Evolutionary conservation across 1,140 invertebrate species (phyloP).

Genomic region (Reticulitermes speratus): DNA sequence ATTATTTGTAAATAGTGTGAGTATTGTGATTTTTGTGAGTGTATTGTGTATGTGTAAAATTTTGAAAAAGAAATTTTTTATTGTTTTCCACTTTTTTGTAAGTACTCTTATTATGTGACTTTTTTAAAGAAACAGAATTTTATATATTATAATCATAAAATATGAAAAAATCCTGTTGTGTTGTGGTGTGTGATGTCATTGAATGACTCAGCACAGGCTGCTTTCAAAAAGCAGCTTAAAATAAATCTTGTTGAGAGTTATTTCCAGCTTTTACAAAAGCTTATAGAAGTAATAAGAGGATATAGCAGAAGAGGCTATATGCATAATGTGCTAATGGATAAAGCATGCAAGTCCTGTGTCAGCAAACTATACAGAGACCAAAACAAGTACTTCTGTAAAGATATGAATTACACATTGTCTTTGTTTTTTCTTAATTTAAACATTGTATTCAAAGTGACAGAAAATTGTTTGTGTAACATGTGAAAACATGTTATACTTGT

Average conservation of each 20-base stretch:
- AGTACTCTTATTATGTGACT: constrained; percentile 19
- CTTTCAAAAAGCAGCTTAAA: constrained; percentile 10
- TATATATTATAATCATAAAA: constrained; percentile 19
- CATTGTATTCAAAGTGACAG: too few relatives aligned
- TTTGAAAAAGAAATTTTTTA: neutral
- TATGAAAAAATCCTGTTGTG: neutral
- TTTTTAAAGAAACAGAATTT: constrained; percentile 1
- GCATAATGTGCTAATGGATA: neutral
- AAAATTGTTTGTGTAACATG: too few relatives aligned
- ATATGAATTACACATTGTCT: too few relatives aligned
- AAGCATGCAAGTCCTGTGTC: neutral
- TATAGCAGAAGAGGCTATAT: constrained; percentile 12
- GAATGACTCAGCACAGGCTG: neutral
- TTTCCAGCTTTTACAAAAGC: constrained; percentile 9
- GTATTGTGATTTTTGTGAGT: constrained; percentile 4
- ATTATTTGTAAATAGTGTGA: constrained; percentile 19
- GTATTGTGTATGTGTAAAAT: constrained; percentile 19
- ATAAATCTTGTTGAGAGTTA: constrained; percentile 13
- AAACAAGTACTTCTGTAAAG: too few relatives aligned
- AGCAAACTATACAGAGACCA: neutral
- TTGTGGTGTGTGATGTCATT: constrained; percentile 15
- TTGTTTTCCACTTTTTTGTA: constrained; percentile 19
- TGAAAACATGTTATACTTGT: too few relatives aligned
- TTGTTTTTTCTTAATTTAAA: too few relatives aligned
- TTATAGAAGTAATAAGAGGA: neutral